Evolutionary conservation across 2,888 invertebrate genomes (phyloP).

Genomic region (Bruchidius siliquastri): DNA sequence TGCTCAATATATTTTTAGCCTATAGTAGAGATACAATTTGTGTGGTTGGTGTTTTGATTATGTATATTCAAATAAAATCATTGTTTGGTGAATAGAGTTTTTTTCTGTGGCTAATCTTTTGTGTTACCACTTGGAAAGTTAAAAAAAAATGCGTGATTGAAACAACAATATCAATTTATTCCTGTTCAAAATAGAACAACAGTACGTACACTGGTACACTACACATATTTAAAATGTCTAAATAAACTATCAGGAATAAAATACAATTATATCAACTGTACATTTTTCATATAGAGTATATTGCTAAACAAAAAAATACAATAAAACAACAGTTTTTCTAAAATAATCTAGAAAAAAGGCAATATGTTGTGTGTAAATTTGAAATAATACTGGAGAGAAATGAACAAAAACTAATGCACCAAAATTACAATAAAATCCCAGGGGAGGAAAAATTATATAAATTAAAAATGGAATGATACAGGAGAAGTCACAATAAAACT

Average conservation of each 20-base stretch:
- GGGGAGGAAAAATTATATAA: conserved; percentile 20
- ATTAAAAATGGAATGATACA: conserved; percentile 35
- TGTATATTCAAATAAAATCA: background rate
- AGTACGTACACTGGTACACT: conserved; percentile 24
- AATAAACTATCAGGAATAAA: conserved; percentile 24
- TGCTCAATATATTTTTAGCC: background rate
- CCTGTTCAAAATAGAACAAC: conserved; percentile 32
- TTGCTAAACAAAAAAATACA: conserved; percentile 13
- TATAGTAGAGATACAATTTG: background rate
- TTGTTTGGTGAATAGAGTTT: background rate
- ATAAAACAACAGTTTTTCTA: conserved; percentile 25
- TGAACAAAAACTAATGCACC: conserved; percentile 10
- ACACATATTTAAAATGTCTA: conserved; percentile 21
- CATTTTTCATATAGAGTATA: conserved; percentile 1
- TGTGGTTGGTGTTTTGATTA: background rate
- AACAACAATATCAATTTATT: conserved; percentile 23
- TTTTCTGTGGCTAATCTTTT: background rate
- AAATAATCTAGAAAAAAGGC: conserved; percentile 20
- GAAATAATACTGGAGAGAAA: conserved; percentile 30
- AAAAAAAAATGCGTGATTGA: background rate
- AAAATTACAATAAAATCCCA: conserved; percentile 3
- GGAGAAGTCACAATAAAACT: conserved; percentile 26
- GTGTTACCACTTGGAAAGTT: background rate
- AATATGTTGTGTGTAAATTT: conserved; percentile 12
- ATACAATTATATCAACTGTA: conserved; percentile 7